phyloP scores from a whole-genome alignment of 1,140 invertebrate species.

The Andrena cerasifolii region DNA sequence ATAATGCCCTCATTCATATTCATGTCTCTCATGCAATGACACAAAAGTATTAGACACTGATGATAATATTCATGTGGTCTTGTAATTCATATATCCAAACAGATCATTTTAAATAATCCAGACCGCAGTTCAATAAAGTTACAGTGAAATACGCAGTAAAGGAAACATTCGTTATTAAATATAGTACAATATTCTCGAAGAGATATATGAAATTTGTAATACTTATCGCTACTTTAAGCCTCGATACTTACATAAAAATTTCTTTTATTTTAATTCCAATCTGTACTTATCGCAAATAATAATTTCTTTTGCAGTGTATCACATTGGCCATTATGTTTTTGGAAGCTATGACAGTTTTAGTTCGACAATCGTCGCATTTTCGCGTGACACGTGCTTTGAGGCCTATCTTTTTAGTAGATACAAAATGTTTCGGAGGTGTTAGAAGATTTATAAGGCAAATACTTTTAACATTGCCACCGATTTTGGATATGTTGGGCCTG shows the following conservation, averaged over 20 bases:
- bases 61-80: conserved; percentile 18
- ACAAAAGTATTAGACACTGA: conserved; percentile 46
- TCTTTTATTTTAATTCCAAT: no score
- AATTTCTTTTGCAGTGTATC: conserved; percentile 85
- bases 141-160: no score
- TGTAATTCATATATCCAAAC: conserved; percentile 35
- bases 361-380: conserved; percentile 93
- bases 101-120: background rate
- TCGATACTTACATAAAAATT: background rate
- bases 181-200: no score
- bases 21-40: conserved; percentile 51
- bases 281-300: no score
- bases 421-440: conserved; percentile 90
- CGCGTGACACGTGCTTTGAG: conserved; percentile 92
- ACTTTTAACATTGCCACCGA: conserved; percentile 93
- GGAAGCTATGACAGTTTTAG: conserved; percentile 91
- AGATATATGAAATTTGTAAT: background rate
- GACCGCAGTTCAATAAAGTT: background rate
- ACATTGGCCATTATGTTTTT: conserved; percentile 92
- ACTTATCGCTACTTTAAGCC: background rate
- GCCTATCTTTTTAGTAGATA: conserved; percentile 95
- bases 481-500: conserved; percentile 93
- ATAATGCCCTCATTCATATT: conserved; percentile 9
- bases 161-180: no score
- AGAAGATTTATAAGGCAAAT: conserved; percentile 89